Percentiles rank a stretch among this genome's conserved stretches.
Conservation (phyloP, 1,140 invertebrate species). For the Aplysia californica region DNA sequence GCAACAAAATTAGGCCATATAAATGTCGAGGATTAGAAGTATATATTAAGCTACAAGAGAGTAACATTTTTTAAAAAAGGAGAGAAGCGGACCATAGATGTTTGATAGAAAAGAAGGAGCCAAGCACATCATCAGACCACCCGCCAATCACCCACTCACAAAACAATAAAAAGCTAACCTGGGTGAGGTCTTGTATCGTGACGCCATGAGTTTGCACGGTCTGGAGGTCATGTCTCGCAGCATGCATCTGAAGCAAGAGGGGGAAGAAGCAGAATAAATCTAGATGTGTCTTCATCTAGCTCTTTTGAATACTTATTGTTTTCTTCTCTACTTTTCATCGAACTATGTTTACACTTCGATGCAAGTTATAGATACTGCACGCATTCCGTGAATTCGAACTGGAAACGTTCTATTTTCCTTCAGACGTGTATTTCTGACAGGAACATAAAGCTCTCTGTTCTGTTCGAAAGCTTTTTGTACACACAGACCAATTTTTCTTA, state of each 20-base stretch:
- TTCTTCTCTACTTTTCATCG: background rate
- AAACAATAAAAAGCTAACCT: too few relatives aligned
- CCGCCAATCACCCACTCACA: too few relatives aligned
- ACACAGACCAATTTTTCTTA: background rate
- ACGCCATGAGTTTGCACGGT: background rate
- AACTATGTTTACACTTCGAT: background rate
- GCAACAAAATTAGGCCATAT: too few relatives aligned
- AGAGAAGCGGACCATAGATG: background rate
- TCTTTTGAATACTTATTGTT: background rate
- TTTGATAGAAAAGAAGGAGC: background rate
- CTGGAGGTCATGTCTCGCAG: background rate
- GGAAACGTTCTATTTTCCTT: background rate
- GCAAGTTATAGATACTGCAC: background rate
- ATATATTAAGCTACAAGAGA: background rate
- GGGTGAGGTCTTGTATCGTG: background rate
- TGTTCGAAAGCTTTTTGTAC: background rate
- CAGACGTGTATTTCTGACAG: background rate
- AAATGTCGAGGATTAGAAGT: too few relatives aligned
- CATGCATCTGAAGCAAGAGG: background rate
- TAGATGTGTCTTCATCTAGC: background rate
- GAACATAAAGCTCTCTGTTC: background rate
- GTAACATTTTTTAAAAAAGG: background rate
- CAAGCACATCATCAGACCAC: background rate
- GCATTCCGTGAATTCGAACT: background rate
- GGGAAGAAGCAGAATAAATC: background rate